These are phyloP conservation scores for Campylomormyrus numenius DNA, from an alignment of 2,113 vertebrate genomes.

Conservation along the genomic window DNA sequence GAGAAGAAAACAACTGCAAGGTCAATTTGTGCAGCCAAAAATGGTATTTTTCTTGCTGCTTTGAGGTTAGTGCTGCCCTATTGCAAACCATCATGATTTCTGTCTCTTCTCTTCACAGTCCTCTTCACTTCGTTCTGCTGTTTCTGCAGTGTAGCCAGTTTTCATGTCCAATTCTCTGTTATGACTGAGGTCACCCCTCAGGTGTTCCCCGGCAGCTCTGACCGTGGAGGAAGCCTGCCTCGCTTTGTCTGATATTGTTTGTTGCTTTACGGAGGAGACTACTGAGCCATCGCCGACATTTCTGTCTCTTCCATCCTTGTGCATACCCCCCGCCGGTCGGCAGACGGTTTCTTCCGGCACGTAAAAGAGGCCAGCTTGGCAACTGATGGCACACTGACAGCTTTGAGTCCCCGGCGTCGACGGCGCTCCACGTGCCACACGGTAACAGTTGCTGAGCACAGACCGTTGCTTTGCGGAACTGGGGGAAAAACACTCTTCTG, in stretches of 20 bases:
- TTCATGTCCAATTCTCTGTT: neutral
- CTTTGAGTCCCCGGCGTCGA: neutral
- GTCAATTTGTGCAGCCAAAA: neutral
- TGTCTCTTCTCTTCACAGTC: neutral
- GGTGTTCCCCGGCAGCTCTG: neutral
- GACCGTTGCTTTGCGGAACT: neutral
- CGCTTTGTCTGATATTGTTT: neutral
- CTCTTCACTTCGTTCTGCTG: neutral
- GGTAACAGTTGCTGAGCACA: neutral
- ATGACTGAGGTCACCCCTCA: neutral
- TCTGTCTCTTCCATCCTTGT: neutral
- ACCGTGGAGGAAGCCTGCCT: neutral
- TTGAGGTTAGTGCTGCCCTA: neutral
- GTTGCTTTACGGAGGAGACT: neutral
- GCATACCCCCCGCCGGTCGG: neutral
- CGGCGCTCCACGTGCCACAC: neutral
- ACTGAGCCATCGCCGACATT: neutral
- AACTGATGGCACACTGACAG: conserved; percentile 3
- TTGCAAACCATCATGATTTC: neutral
- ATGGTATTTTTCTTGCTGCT: neutral
- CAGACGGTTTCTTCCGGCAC: conserved; percentile 6
- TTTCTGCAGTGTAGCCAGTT: neutral
- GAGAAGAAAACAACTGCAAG: neutral
- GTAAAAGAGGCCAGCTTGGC: neutral
- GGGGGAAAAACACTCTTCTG: neutral